phyloP scores from a whole-genome alignment of 2,888 invertebrate genomes.

The Tachystola acroxantha region DNA sequence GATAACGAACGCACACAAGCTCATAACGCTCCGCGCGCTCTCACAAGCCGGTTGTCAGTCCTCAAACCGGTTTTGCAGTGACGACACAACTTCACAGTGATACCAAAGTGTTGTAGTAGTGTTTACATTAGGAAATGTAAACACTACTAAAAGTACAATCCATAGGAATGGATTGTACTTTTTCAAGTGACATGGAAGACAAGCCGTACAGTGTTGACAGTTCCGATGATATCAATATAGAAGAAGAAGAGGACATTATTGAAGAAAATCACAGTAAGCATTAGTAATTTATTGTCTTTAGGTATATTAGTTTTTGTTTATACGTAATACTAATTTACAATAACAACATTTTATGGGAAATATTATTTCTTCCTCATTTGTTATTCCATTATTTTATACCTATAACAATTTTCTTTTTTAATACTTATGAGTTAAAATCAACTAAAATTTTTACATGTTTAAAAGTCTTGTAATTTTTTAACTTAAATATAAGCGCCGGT shows the following conservation, averaged over 20 bases:
- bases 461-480: too few relatives aligned
- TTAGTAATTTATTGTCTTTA: conserved; percentile 7
- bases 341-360: too few relatives aligned
- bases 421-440: too few relatives aligned
- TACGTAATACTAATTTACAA: too few relatives aligned
- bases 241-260: conserved; percentile 47
- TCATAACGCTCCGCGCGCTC: conserved; percentile 74
- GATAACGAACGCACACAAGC: conserved; percentile 70
- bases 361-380: too few relatives aligned
- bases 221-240: conserved; percentile 72
- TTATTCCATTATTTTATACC: too few relatives aligned
- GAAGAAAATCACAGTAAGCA: conserved; percentile 66
- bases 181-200: conserved; percentile 67
- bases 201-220: conserved; percentile 73
- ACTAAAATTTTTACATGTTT: too few relatives aligned
- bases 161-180: conserved; percentile 50
- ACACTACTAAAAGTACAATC: too few relatives aligned
- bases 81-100: conserved; percentile 56
- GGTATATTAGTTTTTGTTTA: neutral
- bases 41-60: conserved; percentile 69
- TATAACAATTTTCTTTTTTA: too few relatives aligned
- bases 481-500: too few relatives aligned
- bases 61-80: conserved; percentile 66
- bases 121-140: too few relatives aligned
- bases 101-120: conserved; percentile 56